These are phyloP conservation scores for Apoderus coryli DNA, from an alignment of 2,888 invertebrate genomes.

Conservation along the genomic window DNA sequence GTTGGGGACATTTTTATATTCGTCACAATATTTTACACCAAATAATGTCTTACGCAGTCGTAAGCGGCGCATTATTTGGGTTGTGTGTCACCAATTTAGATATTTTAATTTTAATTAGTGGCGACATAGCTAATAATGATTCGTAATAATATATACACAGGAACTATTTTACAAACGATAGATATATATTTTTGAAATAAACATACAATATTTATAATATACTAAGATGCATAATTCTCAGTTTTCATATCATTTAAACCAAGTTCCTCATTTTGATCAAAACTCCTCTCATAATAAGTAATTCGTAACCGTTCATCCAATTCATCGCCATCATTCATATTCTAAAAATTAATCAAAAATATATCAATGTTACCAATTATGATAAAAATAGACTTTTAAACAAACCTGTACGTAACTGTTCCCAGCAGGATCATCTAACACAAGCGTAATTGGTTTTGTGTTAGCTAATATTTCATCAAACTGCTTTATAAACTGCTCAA, in stretches of 20 bases:
- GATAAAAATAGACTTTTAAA: neutral
- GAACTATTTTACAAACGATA: no score
- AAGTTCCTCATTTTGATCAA: conserved; percentile 88
- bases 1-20: no score
- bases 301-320: conserved; percentile 58
- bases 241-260: conserved; percentile 94
- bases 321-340: conserved; percentile 50
- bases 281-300: conserved; percentile 64
- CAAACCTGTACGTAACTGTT: conserved; percentile 81
- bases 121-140: no score
- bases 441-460: conserved; percentile 49
- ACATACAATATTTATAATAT: neutral
- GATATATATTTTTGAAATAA: no score
- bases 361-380: no score
- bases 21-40: no score
- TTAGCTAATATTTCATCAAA: conserved; percentile 53
- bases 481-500: conserved; percentile 48
- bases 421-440: conserved; percentile 93
- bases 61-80: no score
- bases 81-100: no score
- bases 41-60: no score
- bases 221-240: conserved; percentile 52
- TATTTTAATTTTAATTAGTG: no score
- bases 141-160: no score
- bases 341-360: conserved; percentile 35